Evolutionary conservation across 2,113 vertebrate genomes (phyloP).

Genomic region (Xenus cinereus): DNA sequence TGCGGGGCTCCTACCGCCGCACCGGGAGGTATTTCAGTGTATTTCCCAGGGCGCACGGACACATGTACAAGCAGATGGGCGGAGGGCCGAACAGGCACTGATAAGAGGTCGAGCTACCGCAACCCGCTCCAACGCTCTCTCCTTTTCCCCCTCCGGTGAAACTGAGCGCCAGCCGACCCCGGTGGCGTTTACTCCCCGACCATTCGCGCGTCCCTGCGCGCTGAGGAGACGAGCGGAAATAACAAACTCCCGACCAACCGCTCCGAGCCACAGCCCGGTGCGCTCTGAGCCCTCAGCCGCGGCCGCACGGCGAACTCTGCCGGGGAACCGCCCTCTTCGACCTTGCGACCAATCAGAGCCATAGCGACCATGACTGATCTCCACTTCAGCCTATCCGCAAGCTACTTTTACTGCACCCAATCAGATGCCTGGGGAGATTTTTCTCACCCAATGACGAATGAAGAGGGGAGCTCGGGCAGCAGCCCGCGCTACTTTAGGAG

Average conservation of each 20-base stretch:
- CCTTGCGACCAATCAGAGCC: fast-evolving
- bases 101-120: not conserved
- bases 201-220: fast-evolving
- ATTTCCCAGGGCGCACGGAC: fast-evolving
- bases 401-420: fast-evolving
- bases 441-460: slow-evolving; percentile 37
- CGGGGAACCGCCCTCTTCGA: fast-evolving
- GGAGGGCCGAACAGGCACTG: not conserved
- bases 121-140: not conserved
- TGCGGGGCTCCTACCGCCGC: not conserved
- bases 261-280: fast-evolving
- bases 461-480: not conserved
- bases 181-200: fast-evolving
- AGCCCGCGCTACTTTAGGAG: not conserved
- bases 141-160: no score
- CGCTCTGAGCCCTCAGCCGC: fast-evolving
- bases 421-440: not conserved
- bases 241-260: fast-evolving
- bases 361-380: fast-evolving
- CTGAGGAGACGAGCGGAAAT: fast-evolving
- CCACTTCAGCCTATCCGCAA: fast-evolving
- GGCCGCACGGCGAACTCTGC: fast-evolving
- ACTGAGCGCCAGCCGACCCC: not conserved
- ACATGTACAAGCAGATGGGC: fast-evolving
- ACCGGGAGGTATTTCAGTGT: fast-evolving